Percentiles rank a stretch among this genome's conserved stretches.
Evolutionary conservation across 2,888 invertebrate species (phyloP).

Genomic region (Tridacna crocea): DNA sequence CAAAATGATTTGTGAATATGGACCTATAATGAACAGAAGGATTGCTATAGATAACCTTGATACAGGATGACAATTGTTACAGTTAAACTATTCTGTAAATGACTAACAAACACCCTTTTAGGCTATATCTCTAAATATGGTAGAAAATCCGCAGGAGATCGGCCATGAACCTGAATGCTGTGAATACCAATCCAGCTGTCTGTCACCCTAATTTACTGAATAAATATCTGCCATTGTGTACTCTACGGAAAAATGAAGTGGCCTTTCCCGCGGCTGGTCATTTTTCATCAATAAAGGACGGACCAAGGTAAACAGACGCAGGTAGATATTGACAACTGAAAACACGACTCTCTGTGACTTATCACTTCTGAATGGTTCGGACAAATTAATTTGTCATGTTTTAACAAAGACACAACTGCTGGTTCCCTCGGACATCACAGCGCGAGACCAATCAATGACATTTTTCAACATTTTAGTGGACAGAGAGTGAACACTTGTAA

Average conservation of each 20-base stretch:
- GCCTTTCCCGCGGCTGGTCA: background rate
- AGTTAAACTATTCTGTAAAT: too few species aligned
- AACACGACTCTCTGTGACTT: conserved; percentile 29
- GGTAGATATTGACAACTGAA: conserved; percentile 16
- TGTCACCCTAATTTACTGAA: conserved; percentile 14
- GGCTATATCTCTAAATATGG: too few species aligned
- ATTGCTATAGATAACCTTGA: too few species aligned
- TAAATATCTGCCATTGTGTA: background rate
- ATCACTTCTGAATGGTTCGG: conserved; percentile 16
- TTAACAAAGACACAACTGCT: conserved; percentile 9
- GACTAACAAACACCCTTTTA: too few species aligned
- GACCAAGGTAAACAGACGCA: conserved; percentile 11
- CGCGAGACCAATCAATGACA: too few species aligned
- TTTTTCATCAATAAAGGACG: background rate
- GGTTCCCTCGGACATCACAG: background rate
- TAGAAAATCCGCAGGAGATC: too few species aligned
- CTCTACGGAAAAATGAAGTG: background rate
- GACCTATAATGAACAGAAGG: too few species aligned
- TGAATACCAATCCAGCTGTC: background rate
- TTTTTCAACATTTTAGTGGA: too few species aligned
- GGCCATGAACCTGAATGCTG: too few species aligned
- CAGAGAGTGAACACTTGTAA: too few species aligned
- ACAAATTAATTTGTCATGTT: conserved; percentile 39
- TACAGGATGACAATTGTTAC: too few species aligned
- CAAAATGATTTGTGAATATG: too few species aligned